Base-by-base conservation (phyloP, 2,797 vertebrate species). In the Sphenopsis melanotis region DNA sequence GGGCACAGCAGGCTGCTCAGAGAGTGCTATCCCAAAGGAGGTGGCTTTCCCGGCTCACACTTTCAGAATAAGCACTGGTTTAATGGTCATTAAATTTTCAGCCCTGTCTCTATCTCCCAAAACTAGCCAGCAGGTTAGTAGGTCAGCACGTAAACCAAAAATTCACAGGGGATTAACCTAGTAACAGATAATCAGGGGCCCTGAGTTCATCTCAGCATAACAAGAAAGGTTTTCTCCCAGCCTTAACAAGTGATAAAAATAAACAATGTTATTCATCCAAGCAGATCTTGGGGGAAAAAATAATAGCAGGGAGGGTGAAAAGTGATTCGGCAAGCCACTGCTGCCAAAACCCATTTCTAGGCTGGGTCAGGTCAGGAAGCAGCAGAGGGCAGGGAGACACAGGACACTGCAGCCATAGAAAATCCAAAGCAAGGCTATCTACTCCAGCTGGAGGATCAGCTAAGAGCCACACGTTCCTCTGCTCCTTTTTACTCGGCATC, bases 131-230 rank as follows among this genome's bases (percentile, higher is more conserved):
- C 64, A 92, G 92, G 89, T 93, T 95, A 95, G 81, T 87, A 93
- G 95, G 92, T 95, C 93, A 95, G 71, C 60, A 90, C 0, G 0
- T 39, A 84, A 69, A 93, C 83, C 17, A 18, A 90, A 95, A 94
- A 93, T 60, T 77, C 69, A 87, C 90, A 85, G 26, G 52, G 57
- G 88, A 96, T 97, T 97, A 95, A 92, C 93, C 91, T 30, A 95
- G 49, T 93, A 87, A 84, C 32, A 75, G 90, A 91, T 93, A 64
- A 94, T 87, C 92, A 68, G 55, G 20, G 26, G 71, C 66, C 42
- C 16, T 0, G 0, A 68, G 82, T 80, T 80, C 72, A 83, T 57
- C 76, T 76, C 71, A 32, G 64, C 53, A 8, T 57, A 85, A 87
- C 84, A 84, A 60, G 47, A 75, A 79, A 12, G 17, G 42, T 77